These are phyloP conservation scores for Aporrectodea caliginosa DNA, from an alignment of 1,140 invertebrate species.

Conservation along the genomic window DNA sequence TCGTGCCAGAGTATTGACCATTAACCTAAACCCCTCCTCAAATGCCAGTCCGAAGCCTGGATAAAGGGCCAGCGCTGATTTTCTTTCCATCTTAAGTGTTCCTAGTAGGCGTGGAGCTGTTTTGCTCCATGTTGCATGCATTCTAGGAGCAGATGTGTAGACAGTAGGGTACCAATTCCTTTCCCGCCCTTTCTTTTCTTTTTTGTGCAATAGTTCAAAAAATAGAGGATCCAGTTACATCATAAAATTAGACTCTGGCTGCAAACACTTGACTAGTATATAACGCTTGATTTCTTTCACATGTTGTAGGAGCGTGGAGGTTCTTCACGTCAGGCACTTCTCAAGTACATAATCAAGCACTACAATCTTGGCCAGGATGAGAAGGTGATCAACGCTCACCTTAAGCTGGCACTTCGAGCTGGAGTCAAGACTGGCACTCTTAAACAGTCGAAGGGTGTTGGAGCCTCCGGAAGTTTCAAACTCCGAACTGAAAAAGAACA, in stretches of 20 bases:
- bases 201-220: background rate
- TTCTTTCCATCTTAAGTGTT: too few species aligned
- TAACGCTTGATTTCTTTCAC: background rate
- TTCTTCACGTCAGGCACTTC: conserved; percentile 50
- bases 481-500: conserved; percentile 39
- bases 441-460: conserved; percentile 49
- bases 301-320: conserved; percentile 41
- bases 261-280: background rate
- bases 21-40: too few species aligned
- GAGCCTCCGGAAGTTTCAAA: conserved; percentile 53
- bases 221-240: background rate
- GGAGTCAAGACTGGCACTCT: conserved; percentile 43
- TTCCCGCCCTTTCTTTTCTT: background rate
- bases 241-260: background rate
- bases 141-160: too few species aligned
- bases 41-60: too few species aligned
- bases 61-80: too few species aligned
- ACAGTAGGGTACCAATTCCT: background rate
- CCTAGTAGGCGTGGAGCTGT: too few species aligned
- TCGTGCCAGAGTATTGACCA: too few species aligned
- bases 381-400: conserved; percentile 41
- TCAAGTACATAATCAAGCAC: conserved; percentile 52
- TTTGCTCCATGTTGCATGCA: too few species aligned
- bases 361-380: conserved; percentile 50
- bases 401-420: conserved; percentile 44